Conservation (phyloP, 2,113 vertebrate species). For the Pomatostomus ruficeps region DNA sequence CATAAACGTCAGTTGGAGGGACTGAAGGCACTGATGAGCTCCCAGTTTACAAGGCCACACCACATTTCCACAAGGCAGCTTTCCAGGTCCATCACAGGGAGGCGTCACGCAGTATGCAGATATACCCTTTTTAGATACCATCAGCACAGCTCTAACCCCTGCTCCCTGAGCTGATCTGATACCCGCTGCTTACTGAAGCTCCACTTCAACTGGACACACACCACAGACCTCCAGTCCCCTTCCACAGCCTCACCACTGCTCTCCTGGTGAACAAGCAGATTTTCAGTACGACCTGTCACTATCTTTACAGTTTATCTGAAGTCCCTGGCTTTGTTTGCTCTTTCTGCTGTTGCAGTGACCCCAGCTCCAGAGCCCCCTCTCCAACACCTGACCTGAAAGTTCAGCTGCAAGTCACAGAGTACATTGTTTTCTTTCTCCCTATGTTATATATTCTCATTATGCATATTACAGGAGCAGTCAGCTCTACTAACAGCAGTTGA, state of each 20-base stretch:
- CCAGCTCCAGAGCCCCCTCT: background rate
- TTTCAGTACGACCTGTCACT: background rate
- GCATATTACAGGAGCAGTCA: background rate
- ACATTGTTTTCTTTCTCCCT: background rate
- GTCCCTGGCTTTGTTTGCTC: background rate
- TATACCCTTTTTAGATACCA: background rate
- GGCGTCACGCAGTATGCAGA: background rate
- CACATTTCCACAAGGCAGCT: background rate
- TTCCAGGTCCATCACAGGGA: background rate
- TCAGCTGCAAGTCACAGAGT: background rate
- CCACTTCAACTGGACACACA: background rate
- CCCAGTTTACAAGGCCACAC: background rate
- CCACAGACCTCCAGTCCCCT: background rate
- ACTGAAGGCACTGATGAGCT: background rate
- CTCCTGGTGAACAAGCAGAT: background rate
- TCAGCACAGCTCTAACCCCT: background rate
- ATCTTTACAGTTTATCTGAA: background rate
- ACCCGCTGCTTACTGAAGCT: background rate
- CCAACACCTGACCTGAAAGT: background rate
- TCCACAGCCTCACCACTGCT: background rate
- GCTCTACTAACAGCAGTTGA: background rate
- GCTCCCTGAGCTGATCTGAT: background rate
- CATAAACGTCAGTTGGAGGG: background rate
- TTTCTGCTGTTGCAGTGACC: background rate
- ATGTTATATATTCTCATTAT: background rate